Percentiles rank a stretch among this genome's conserved stretches.
Evolutionary conservation across 1,140 invertebrate genomes (phyloP).

Genomic region (Heliconius eleuchia): DNA sequence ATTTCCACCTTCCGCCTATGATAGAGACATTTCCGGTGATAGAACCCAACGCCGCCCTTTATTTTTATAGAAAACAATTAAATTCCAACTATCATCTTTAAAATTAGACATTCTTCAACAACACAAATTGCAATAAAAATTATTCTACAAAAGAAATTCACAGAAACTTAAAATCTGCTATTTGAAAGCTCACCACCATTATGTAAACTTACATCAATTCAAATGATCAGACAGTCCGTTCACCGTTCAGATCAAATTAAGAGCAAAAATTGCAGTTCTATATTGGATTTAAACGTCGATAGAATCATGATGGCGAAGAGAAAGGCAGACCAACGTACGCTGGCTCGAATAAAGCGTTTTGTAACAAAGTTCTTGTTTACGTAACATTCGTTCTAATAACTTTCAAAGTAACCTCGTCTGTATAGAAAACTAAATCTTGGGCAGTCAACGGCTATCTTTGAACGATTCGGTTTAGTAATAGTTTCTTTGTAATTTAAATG

Average conservation of each 20-base stretch:
- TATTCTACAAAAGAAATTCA: background rate
- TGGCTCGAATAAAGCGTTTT: constrained; percentile 42
- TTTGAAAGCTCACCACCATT: background rate
- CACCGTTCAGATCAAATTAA: constrained; percentile 18
- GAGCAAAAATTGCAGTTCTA: constrained; percentile 34
- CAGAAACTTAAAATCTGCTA: background rate
- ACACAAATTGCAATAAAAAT: background rate
- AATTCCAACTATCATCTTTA: background rate
- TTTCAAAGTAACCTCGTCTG: constrained; percentile 37
- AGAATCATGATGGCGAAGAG: constrained; percentile 45
- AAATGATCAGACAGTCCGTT: background rate
- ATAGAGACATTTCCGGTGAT: no score
- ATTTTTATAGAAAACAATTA: no score
- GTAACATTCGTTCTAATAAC: constrained; percentile 43
- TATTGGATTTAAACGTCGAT: constrained; percentile 36
- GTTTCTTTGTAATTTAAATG: no score
- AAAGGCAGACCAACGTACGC: constrained; percentile 44
- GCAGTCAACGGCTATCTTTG: constrained; percentile 6
- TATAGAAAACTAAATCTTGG: constrained; percentile 23
- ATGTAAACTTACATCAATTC: background rate
- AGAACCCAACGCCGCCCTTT: no score
- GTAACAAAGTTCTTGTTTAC: constrained; percentile 44
- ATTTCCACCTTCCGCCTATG: no score
- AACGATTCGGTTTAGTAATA: background rate
- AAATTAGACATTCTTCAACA: background rate